Evolutionary conservation across 2,797 vertebrate genomes (phyloP).

Genomic region (Phoxinus dragarum): DNA sequence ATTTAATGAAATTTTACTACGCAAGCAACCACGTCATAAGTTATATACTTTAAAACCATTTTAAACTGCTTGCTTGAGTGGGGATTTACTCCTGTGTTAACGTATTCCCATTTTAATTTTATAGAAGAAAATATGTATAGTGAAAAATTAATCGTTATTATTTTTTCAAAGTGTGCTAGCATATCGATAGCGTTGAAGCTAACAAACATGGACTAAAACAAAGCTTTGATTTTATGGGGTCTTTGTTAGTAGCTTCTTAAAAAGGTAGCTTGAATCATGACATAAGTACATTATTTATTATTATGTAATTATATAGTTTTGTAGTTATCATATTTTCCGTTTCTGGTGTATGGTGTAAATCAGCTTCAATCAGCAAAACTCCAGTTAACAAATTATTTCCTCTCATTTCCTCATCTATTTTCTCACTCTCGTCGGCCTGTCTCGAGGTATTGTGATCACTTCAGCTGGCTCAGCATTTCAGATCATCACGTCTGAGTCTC

Average conservation of each 20-base stretch:
- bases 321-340: neutral
- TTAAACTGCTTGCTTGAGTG: neutral
- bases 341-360: neutral
- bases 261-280: neutral
- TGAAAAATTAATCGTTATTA: neutral
- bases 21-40: neutral
- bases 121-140: neutral
- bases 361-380: slow-evolving; percentile 20
- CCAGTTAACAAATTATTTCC: slow-evolving; percentile 21
- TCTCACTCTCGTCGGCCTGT: slow-evolving; percentile 5
- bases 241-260: neutral
- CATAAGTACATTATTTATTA: slow-evolving; percentile 8
- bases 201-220: neutral
- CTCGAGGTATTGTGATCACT: slow-evolving; percentile 40
- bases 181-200: neutral
- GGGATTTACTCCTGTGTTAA: neutral
- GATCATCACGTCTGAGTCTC: slow-evolving; percentile 39
- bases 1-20: neutral
- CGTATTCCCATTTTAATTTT: neutral
- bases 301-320: neutral
- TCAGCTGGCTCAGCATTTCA: slow-evolving; percentile 54
- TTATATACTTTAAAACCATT: neutral
- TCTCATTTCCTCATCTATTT: slow-evolving; percentile 10
- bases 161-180: neutral
- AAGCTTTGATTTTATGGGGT: neutral